Evolutionary conservation across 2,888 invertebrate species (phyloP).

Genomic region (Orchesella flavescens): DNA sequence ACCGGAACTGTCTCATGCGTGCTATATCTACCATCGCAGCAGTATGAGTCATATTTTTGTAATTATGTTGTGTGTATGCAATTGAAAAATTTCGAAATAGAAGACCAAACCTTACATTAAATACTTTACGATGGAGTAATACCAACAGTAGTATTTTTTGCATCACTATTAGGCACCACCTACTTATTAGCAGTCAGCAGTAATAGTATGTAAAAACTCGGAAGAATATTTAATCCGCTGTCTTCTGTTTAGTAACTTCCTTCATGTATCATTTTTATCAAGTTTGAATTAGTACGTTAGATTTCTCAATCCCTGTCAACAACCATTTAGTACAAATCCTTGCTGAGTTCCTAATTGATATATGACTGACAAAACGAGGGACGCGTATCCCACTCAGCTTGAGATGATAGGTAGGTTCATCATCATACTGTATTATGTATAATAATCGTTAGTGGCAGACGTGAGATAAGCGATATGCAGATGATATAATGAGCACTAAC

Average conservation of each 20-base stretch:
- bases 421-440: too few relatives aligned
- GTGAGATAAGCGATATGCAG: background rate
- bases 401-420: too few relatives aligned
- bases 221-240: background rate
- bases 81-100: too few relatives aligned
- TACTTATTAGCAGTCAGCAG: background rate
- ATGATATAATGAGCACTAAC: background rate
- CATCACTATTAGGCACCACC: too few relatives aligned
- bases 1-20: background rate
- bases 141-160: too few relatives aligned
- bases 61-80: too few relatives aligned
- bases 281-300: background rate
- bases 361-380: background rate
- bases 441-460: too few relatives aligned
- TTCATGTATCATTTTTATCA: background rate
- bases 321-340: background rate
- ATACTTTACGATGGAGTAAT: too few relatives aligned
- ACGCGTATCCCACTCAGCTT: too few relatives aligned
- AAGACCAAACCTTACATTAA: too few relatives aligned
- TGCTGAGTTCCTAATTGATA: constrained; percentile 4
- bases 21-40: background rate
- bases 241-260: background rate
- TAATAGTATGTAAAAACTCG: background rate
- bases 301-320: constrained; percentile 4
- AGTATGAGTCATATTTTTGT: too few relatives aligned